Conservation (phyloP, 2,797 vertebrate genomes). For the Rhynchotus rufescens region DNA sequence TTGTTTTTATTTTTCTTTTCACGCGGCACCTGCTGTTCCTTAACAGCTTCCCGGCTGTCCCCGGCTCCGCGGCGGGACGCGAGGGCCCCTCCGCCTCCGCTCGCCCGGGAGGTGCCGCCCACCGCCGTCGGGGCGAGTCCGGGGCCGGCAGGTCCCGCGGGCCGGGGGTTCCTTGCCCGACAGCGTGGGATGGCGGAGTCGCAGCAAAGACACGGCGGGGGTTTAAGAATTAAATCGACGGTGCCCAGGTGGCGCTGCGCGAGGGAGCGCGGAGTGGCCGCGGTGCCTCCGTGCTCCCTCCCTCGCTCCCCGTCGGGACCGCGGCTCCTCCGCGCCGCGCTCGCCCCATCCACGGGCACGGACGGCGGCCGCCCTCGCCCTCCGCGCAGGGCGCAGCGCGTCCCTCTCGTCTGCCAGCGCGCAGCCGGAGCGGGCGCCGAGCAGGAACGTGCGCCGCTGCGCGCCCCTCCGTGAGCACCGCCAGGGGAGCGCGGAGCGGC, state of each 20-base stretch:
- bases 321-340: background rate
- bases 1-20: no score
- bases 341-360: no score
- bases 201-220: background rate
- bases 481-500: background rate
- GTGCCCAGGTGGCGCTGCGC: slow-evolving; percentile 38
- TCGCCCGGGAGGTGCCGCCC: background rate
- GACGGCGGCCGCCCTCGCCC: no score
- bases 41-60: background rate
- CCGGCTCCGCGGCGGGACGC: background rate
- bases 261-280: background rate
- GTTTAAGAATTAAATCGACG: background rate
- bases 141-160: no score
- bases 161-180: background rate
- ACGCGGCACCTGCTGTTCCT: slow-evolving; percentile 31
- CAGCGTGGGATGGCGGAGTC: background rate
- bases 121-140: background rate
- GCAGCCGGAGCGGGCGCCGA: background rate
- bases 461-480: background rate
- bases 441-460: background rate
- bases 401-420: background rate
- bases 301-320: background rate
- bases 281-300: background rate
- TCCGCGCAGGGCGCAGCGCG: no score
- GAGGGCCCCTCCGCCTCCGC: background rate